Evolutionary conservation across 2,888 invertebrate species (phyloP).

Genomic region (Drosophila differens): DNA sequence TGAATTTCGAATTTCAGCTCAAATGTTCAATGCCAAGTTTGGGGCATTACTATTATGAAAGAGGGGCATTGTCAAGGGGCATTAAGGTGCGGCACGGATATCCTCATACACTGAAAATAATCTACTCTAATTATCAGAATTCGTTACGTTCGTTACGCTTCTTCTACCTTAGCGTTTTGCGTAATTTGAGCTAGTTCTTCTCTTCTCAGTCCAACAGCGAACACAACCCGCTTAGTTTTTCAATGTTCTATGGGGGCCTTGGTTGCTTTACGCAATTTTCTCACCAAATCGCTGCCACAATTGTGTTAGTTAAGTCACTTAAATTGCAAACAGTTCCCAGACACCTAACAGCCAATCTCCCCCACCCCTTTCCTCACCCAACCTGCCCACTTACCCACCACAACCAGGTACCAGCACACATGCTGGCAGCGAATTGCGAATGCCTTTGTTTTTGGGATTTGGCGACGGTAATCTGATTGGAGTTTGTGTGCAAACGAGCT

Average conservation of each 20-base stretch:
- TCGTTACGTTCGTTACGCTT: conserved; percentile 21
- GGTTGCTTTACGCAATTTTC: conserved; percentile 67
- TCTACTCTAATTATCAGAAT: conserved; percentile 19
- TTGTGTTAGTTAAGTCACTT: conserved; percentile 58
- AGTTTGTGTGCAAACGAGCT: conserved; percentile 20
- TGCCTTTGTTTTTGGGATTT: conserved; percentile 54
- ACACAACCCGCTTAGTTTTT: conserved; percentile 3
- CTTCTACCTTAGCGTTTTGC: not conserved
- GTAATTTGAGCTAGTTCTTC: not conserved
- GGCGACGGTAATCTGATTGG: conserved; percentile 54
- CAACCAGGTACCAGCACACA: not conserved
- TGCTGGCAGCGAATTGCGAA: conserved; percentile 1
- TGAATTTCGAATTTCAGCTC: not conserved
- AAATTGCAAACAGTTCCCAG: conserved; percentile 62
- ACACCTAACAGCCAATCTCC: conserved; percentile 7
- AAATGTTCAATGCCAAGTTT: not conserved
- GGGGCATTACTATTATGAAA: not conserved
- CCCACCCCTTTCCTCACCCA: not conserved
- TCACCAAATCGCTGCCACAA: conserved; percentile 35
- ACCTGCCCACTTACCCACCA: not conserved
- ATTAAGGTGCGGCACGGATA: conserved; percentile 1
- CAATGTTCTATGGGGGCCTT: conserved; percentile 40
- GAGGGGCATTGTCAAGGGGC: not conserved
- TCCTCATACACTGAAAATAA: not conserved
- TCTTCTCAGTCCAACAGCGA: conserved; percentile 3